Base-by-base conservation (phyloP, 2,888 invertebrate genomes). In the Cenopis cana region DNA sequence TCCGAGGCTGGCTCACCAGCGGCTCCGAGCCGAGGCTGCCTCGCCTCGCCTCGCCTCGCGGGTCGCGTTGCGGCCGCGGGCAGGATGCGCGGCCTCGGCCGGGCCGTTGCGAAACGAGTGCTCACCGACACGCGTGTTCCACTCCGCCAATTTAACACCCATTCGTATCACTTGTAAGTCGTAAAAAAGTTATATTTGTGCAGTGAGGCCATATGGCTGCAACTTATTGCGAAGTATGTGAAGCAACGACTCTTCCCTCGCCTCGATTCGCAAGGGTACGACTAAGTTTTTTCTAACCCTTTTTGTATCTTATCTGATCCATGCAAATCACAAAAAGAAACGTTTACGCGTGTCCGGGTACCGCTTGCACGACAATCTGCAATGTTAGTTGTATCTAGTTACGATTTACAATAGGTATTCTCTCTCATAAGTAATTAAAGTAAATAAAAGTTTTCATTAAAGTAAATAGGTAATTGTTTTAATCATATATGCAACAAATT, bases 141-240 rank as follows among this genome's bases (percentile, higher is more conserved):
- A 46, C 52, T 52, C 20, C 41, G 54, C 60, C 68, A 68, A 68
- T 68, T 68, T 60, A 41, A 52, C 36, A 60, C 33, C 17, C 17
- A 54, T 68, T 68, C 33, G 18, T 61, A 18, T 41, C 18, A 54
- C 52, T 62, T 61, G 29, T 54, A 14, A 50, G 38, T 54, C 24
- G 38, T 54, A 38, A 64, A 54, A 54, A 6, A 10, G 64, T 52
- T 54, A 33, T 38, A 49, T 36, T 36, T 50, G 17, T n/a, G 10
- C 52, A 12, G n/a, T n/a, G 52, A 50, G 52, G 38, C 64, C 52
- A 54, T 38, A 64, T 64, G 54, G 52, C 38, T 24, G 64, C 64
- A 54, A 64, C 24, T 64, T 24, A 60, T 60, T 60, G 29, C 24
- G 41, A 60, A 60, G 24, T 60, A 46, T 60, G 29, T 60, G 12